A percentile compares a stretch with the other conserved stretches of the same genome.
Conservation (phyloP, 2,797 vertebrate species). For the Enteromius treurensis region DNA sequence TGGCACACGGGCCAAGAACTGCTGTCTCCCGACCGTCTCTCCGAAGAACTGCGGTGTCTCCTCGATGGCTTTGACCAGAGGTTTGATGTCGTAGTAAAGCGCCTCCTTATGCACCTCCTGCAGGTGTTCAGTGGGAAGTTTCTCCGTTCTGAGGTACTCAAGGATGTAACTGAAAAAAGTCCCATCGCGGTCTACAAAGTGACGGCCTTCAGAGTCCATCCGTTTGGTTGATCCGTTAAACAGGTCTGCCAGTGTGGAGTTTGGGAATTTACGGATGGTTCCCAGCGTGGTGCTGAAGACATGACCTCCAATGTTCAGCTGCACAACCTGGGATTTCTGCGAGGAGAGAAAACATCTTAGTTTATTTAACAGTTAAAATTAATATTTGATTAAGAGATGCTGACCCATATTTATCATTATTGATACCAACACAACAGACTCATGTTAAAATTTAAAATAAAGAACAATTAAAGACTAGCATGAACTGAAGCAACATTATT, state of each 20-base stretch:
- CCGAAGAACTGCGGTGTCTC: slow-evolving; percentile 88
- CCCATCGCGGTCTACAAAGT: slow-evolving; percentile 89
- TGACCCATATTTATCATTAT: neutral
- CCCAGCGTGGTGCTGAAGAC: slow-evolving; percentile 81
- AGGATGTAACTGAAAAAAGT: slow-evolving; percentile 84
- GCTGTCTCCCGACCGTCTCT: slow-evolving; percentile 86
- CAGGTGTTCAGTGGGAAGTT: slow-evolving; percentile 79
- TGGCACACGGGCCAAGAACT: slow-evolving; percentile 87
- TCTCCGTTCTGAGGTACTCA: slow-evolving; percentile 86
- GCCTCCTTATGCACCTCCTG: slow-evolving; percentile 87
- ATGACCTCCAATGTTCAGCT: slow-evolving; percentile 88
- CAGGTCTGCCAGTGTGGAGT: slow-evolving; percentile 85
- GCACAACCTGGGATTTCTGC: slow-evolving; percentile 75
- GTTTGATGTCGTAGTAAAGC: slow-evolving; percentile 83
- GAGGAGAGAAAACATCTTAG: neutral
- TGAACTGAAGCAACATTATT: neutral
- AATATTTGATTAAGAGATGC: neutral
- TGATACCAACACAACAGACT: neutral
- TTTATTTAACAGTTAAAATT: neutral
- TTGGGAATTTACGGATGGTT: slow-evolving; percentile 84
- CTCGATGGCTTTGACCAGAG: slow-evolving; percentile 85
- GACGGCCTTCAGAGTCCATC: slow-evolving; percentile 79
- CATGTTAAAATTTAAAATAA: neutral
- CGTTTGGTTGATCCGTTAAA: slow-evolving; percentile 71
- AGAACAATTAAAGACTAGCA: neutral